Base-by-base conservation (phyloP, 2,888 invertebrate genomes). In the Drosophila kambysellisi region DNA sequence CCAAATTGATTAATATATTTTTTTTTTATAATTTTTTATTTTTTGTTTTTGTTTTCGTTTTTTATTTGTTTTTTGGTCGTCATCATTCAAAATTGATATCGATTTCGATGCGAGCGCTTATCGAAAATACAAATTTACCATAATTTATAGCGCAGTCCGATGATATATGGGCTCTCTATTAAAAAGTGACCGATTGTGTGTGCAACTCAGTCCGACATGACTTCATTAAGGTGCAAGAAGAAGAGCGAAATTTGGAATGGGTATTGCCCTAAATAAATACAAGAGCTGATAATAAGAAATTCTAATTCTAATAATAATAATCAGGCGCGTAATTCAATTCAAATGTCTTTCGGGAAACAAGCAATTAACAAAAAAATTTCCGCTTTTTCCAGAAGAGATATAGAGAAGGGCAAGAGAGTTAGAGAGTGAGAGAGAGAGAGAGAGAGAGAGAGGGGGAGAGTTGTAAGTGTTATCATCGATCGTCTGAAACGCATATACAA, bases 301-400 rank as follows among this genome's bases (percentile, higher is more conserved):
- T 63, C 41, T 58, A 80, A 56, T 74, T 72, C 68, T 81, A 46
- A 25, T 46, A 46, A 53, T 62, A 81, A 57, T 89, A 82, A 89
- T 89, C 77, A 65, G 65, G 57, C 37, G 82, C 77, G 89, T 86
- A 89, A 86, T 86, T 84, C 82, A 89, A 85, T 76, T 87, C 85
- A 84, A 86, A 89, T 87, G 73, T 81, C 58, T 74, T 68, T 51
- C 50, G 43, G 71, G 70, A 64, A 70, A 86, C 84, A 87, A 87
- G 84, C 88, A 89, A 86, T 86, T 89, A 87, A 86, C 74, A 71
- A 74, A 37, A 25, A 25, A 76, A 75, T 80, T 82, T 83, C 81
- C 79, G n/a, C 30, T 32, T 32, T 32, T 33, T 7, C 32, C 4
- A 33, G 59, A 33, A 32, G 25, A 33, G 61, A 46, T 43, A 53